A percentile compares a stretch with the other conserved stretches of the same genome.
These are phyloP conservation scores for Melopsittacus undulatus DNA, from an alignment of 2,797 vertebrate species.

Conservation along the genomic window DNA sequence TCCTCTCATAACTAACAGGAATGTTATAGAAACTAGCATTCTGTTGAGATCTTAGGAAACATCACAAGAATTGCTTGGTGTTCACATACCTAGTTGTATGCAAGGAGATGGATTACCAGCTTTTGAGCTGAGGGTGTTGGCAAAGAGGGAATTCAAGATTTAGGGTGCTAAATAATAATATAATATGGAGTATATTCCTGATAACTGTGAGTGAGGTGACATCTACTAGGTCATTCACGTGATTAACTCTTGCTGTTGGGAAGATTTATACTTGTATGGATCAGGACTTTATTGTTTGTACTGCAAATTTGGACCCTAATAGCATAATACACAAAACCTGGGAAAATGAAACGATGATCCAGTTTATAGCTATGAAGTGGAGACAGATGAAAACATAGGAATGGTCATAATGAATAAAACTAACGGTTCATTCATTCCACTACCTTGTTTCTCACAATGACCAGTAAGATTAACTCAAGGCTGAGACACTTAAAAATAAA, in stretches of 20 bases:
- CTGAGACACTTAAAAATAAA: background rate
- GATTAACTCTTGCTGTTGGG: background rate
- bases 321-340: background rate
- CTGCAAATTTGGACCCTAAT: background rate
- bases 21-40: background rate
- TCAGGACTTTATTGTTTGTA: background rate
- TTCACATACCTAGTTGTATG: background rate
- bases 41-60: background rate
- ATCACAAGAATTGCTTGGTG: background rate
- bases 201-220: background rate
- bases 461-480: background rate
- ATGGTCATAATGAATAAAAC: background rate
- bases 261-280: background rate
- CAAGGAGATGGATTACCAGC: background rate
- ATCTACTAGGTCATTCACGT: background rate
- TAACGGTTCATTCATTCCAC: background rate
- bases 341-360: background rate
- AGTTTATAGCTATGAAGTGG: background rate
- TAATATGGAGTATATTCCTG: background rate
- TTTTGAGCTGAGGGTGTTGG: background rate
- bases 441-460: background rate
- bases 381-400: background rate
- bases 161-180: background rate
- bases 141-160: background rate
- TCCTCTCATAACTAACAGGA: background rate